Base-by-base conservation (phyloP, 1,140 invertebrate genomes). In the Saccostrea glomerata region DNA sequence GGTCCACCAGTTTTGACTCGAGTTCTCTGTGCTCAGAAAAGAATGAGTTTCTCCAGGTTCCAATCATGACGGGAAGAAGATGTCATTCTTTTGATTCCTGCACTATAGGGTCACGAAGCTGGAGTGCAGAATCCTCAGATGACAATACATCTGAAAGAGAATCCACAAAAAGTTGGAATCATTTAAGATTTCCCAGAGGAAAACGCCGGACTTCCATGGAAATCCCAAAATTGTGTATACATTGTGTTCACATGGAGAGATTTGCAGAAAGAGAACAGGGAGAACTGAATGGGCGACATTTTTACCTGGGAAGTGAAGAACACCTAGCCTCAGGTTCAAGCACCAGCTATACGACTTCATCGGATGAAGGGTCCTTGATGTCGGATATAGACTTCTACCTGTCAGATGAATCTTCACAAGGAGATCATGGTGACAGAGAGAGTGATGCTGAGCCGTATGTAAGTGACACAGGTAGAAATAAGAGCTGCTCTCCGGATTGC, bases 161-260 rank as follows among this genome's bases (percentile, higher is more conserved):
- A n/a, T 47, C 86, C 0, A 47, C 47, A 47, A 55, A 17, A 1
- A 84, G 56, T 30, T 88, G 84, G 66, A 84, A 84, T 36, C 91
- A 87, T 87, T 84, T 91, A 30, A 90, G 90, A 47, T 84, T 93
- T 54, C 92, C 73, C 30, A 87, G 60, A 58, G 82, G 92, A 12
- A 92, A 92, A 73, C 89, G 92, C 25, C 58, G 93, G 55, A 85
- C 91, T 1, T 94, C 94, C 1, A 87, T 92, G 73, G 94, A 94
- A 58, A 93, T 94, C 86, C 94, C 94, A 13, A 93, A 92, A 83
- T 86, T 94, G 12, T 94, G 93, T 86, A 92, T 94, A 36, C 93
- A 94, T 88, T 93, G 93, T 88, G 87, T 93, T 23, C 92, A 94
- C 87, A 77, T 93, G 96, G 96, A 89, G 96, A 96, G 87, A 90